Evolutionary conservation across 2,797 vertebrate species (phyloP).

Genomic region (Anabas testudineus): DNA sequence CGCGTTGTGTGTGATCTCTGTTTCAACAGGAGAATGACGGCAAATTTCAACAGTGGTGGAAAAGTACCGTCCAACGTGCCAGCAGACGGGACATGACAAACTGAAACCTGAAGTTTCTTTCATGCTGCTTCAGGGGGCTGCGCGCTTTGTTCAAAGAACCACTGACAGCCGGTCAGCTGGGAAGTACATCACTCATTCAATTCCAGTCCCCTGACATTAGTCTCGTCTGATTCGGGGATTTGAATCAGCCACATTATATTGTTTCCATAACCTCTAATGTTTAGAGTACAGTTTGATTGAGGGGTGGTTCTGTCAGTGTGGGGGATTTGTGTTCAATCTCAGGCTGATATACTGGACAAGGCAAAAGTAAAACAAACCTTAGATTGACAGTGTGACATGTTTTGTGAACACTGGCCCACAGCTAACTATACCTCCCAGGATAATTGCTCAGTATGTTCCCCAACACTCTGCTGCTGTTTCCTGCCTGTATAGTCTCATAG

Average conservation of each 20-base stretch:
- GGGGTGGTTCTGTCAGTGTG: constrained; percentile 12
- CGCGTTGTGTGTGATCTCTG: not conserved
- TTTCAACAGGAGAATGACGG: constrained; percentile 20
- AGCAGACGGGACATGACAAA: not conserved
- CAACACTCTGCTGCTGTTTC: constrained; percentile 42
- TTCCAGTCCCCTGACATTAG: not conserved
- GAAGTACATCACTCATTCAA: constrained; percentile 18
- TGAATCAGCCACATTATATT: not conserved
- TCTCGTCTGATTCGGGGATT: constrained; percentile 10
- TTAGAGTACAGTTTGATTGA: constrained; percentile 24
- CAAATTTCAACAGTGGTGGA: constrained; percentile 2
- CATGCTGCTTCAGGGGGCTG: not conserved
- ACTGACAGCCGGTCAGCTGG: constrained; percentile 3
- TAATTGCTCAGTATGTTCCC: constrained; percentile 66
- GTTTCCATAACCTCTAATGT: not conserved
- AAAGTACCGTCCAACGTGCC: not conserved
- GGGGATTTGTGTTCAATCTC: constrained; percentile 47
- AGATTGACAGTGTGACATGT: constrained; percentile 61
- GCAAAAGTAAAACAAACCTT: constrained; percentile 59
- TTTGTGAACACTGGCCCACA: constrained; percentile 51
- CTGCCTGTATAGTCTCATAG: constrained; percentile 53
- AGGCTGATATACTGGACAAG: constrained; percentile 24
- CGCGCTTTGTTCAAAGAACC: constrained; percentile 13
- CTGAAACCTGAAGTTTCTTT: not conserved
- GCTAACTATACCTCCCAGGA: constrained; percentile 56